A percentile compares a stretch with the other conserved stretches of the same genome.
These are phyloP conservation scores for Cheilosia vernalis DNA, from an alignment of 2,888 invertebrate species.

Conservation along the genomic window DNA sequence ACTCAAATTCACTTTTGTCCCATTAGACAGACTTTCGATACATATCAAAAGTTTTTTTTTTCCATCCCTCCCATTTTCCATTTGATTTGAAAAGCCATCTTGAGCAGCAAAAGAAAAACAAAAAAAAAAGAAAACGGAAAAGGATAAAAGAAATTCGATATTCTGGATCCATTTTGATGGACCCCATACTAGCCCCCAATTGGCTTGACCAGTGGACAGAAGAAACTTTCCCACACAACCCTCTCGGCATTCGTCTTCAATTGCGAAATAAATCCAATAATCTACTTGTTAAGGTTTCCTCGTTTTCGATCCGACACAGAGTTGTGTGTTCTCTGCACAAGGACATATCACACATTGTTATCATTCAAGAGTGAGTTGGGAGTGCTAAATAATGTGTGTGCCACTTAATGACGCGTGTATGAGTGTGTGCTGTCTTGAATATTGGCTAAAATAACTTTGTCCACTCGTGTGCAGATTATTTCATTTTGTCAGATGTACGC, in stretches of 20 bases:
- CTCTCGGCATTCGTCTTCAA: slow-evolving; percentile 23
- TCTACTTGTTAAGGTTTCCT: slow-evolving; percentile 65
- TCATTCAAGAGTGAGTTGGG: slow-evolving; percentile 25
- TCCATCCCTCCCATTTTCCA: slow-evolving; percentile 35
- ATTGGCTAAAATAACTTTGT: slow-evolving; percentile 55
- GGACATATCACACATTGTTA: slow-evolving; percentile 66
- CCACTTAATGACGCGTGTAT: slow-evolving; percentile 3
- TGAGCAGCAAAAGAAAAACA: neutral
- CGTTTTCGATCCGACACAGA: slow-evolving; percentile 30
- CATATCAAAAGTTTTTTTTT: slow-evolving; percentile 39
- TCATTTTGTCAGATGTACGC: slow-evolving; percentile 39
- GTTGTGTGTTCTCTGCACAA: slow-evolving; percentile 38
- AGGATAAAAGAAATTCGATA: slow-evolving; percentile 63
- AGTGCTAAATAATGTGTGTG: neutral
- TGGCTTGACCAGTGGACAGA: slow-evolving; percentile 18
- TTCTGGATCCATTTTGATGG: slow-evolving; percentile 64
- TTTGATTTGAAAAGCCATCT: slow-evolving; percentile 68
- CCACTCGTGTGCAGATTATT: slow-evolving; percentile 58
- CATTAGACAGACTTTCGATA: slow-evolving; percentile 59
- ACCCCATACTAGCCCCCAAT: slow-evolving; percentile 34
- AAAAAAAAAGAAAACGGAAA: slow-evolving; percentile 18
- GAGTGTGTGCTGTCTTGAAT: slow-evolving; percentile 17
- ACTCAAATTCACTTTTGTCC: slow-evolving; percentile 66
- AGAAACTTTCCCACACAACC: slow-evolving; percentile 27
- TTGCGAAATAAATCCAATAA: slow-evolving; percentile 74